phyloP scores from a whole-genome alignment of 2,113 vertebrate genomes.

The Diadophis punctatus region DNA sequence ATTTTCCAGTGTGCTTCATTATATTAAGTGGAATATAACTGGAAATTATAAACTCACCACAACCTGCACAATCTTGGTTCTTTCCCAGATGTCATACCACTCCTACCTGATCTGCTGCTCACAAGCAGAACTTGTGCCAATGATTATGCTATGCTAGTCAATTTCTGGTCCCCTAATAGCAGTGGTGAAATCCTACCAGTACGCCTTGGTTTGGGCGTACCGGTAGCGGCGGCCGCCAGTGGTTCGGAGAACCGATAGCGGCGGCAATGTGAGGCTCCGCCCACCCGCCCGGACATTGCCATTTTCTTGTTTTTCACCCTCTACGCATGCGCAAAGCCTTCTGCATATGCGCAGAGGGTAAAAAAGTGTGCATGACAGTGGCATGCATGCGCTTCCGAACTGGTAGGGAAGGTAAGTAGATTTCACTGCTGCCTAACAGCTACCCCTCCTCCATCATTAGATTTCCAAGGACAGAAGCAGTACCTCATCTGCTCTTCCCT shows the following conservation, averaged over 20 bases:
- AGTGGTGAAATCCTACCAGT: no score
- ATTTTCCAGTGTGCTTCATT: background rate
- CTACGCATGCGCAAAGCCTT: no score
- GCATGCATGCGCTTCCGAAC: no score
- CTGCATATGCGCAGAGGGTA: no score
- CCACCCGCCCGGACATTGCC: no score
- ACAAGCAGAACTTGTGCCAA: background rate
- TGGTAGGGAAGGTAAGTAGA: no score
- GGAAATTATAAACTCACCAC: background rate
- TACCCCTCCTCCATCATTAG: background rate
- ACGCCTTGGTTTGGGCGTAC: no score
- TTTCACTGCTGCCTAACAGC: background rate
- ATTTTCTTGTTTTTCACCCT: no score
- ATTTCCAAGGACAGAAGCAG: background rate
- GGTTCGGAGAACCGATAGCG: no score
- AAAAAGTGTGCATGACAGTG: no score
- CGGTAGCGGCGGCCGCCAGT: no score
- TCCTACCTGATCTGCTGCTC: background rate
- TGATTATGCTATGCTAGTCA: background rate
- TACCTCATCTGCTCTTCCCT: background rate
- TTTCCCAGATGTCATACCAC: background rate
- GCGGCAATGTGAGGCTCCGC: no score
- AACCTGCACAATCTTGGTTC: background rate
- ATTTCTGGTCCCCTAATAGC: background rate
- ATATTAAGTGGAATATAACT: background rate